These are phyloP conservation scores for Limnephilus marmoratus DNA, from an alignment of 2,888 invertebrate species.

Conservation along the genomic window DNA sequence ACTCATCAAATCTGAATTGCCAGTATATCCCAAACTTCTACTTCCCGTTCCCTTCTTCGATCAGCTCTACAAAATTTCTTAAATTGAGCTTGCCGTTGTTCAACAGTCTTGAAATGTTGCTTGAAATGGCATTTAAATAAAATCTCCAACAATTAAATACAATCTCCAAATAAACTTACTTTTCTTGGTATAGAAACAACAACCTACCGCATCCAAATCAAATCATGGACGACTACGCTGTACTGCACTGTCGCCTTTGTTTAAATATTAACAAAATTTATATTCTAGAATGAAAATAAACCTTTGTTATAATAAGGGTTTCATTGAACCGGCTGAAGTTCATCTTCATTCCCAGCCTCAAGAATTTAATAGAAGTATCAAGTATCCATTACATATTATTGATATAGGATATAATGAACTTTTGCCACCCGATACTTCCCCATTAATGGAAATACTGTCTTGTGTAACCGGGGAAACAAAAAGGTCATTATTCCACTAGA, in stretches of 20 bases:
- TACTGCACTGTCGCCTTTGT: not conserved
- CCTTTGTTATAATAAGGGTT: not conserved
- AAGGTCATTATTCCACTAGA: slow-evolving; percentile 15
- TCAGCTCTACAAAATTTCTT: not conserved
- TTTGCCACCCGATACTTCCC: slow-evolving; percentile 33
- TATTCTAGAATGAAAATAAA: not conserved
- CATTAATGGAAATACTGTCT: slow-evolving; percentile 8
- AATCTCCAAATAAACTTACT: not conserved
- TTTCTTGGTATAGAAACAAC: not conserved
- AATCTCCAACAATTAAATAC: not conserved
- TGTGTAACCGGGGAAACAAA: slow-evolving; percentile 18
- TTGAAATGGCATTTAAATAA: not conserved
- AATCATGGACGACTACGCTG: not conserved
- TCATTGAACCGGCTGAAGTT: not conserved
- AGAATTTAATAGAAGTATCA: not conserved
- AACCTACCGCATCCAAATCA: not conserved
- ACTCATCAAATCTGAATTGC: not conserved
- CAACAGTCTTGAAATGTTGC: not conserved
- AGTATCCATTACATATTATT: slow-evolving; percentile 35
- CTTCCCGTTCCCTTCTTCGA: not conserved
- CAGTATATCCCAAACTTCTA: not conserved
- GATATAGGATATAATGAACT: slow-evolving; percentile 26
- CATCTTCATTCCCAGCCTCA: not conserved
- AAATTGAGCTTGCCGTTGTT: not conserved
- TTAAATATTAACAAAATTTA: not conserved